Base-by-base conservation (phyloP, 2,113 vertebrate species). In the Typhlomys cinereus region DNA sequence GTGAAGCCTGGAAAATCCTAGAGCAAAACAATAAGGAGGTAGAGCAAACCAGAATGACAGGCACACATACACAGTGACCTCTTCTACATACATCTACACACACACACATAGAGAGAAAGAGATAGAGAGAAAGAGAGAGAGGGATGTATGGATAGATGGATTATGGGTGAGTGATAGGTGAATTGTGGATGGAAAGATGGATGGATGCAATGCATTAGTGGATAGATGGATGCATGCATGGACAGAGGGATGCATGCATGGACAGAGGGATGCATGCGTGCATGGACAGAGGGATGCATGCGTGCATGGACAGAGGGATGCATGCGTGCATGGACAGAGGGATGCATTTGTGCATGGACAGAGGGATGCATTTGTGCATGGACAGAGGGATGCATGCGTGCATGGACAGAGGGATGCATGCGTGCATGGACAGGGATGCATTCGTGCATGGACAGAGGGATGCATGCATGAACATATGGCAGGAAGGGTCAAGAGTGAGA, bases 321-420 rank as follows among this genome's bases (percentile, higher is more conserved):
- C 5, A 39, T 20, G 23, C 4, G 4, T 7, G 5, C 23, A 21
- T 14, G 10, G 2, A 48, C 9, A 29, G 15, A 39, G 1, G 21
- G 17, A n/a, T 59, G 7, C 13, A 64, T 6, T 15, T 20, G 14
- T 1, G 1, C 0, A 34, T 9, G 2, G 36, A 75, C 0, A 1
- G 23, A 36, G 3, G 9, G 1, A 5, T 23, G 69, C 4, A 66
- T n/a, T n/a, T n/a, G n/a, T 7, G 9, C 0, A 41, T 21, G 25
- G 2, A 62, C 0, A 1, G 34, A n/a, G 0, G 34, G 2, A 0
- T 9, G 14, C 46, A 64, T 48, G 41, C 36, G n/a, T 25, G 31
- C 20, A 13, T 48, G 29, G 41, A 29, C 31, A 59, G 59, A 54
- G 21, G 21, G 25, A 50, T 48, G 21, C 23, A 52, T 66, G 34